Evolutionary conservation across 2,113 vertebrate species (phyloP), one percentile per base, ranked within the genome.

Genomic region (Fregata magnificens): DNA sequence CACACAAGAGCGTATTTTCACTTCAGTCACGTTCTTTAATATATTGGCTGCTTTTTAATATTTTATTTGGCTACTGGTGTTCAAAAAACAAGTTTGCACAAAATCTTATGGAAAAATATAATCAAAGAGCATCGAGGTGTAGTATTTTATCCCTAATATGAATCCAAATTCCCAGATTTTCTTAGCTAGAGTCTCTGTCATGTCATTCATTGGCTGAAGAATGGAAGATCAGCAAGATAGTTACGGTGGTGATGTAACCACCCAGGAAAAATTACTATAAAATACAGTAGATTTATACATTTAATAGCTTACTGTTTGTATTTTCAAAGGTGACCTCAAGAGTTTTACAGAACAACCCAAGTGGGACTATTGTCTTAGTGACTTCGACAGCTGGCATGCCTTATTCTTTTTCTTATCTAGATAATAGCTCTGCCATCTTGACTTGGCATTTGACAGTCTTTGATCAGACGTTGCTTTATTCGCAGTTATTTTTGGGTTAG

Each of bases 81-180:
- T 78, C 28, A 66, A 86, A 80, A 87, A 50, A 4, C 4, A 76
- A 47, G 12, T 82, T 71, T 63, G 55, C 49, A 38, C 40, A 40
- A 80, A 84, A 66, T 65, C 42, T 45, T 31, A 49, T 1, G 6
- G 72, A 78, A 90, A 90, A 36, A 82, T 14, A 50, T 4, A 78
- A 61, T 2, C 0, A 2, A 63, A 78, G 62, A 70, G 7, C 20
- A 87, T 28, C 2, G 3, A 67, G 19, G 6, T 50, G 8, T 16
- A 38, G 20, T 8, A 71, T 47, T 94, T 93, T 44, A 61, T 59
- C 26, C n/a, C 20, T 38, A 77, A 53, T 4, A 53, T 2, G 4
- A 78, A 73, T 38, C 28, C 32, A 29, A 65, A 69, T 59, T 56
- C 38, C 24, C n/a, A 77, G 67, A 58, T 74, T 78, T 86, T 72